Conservation (phyloP, 2,888 invertebrate genomes). For the Sicus ferrugineus region DNA sequence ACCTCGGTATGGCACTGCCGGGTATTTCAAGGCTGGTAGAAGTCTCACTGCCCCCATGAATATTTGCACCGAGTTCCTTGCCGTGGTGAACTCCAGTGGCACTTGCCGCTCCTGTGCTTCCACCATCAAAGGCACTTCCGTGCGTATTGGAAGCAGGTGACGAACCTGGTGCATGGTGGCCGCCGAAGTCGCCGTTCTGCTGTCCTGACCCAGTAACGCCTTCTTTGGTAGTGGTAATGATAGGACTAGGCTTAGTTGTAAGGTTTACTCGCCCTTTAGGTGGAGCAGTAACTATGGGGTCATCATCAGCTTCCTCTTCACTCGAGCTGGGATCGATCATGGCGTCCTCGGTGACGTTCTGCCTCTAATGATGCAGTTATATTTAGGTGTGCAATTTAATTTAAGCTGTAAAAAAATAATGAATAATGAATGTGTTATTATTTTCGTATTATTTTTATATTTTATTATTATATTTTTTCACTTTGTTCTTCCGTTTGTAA, state of each 20-base stretch:
- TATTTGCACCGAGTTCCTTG: slow-evolving; percentile 44
- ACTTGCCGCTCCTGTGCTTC: slow-evolving; percentile 47
- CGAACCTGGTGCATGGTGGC: slow-evolving; percentile 45
- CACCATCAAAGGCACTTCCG: slow-evolving; percentile 49
- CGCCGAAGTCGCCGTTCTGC: slow-evolving; percentile 64
- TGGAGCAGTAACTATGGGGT: slow-evolving; percentile 68
- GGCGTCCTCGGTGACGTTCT: too few relatives aligned
- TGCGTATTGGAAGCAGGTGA: slow-evolving; percentile 42
- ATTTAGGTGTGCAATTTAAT: too few relatives aligned
- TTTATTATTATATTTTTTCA: too few relatives aligned
- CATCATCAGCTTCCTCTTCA: slow-evolving; percentile 94
- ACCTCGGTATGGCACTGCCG: slow-evolving; percentile 59
- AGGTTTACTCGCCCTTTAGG: slow-evolving; percentile 53
- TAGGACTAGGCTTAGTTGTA: slow-evolving; percentile 44
- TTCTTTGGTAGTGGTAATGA: slow-evolving; percentile 47
- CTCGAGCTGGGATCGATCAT: slow-evolving; percentile 98
- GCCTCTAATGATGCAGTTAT: too few relatives aligned
- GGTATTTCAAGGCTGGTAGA: slow-evolving; percentile 60
- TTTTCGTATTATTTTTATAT: too few relatives aligned
- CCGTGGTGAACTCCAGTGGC: slow-evolving; percentile 18
- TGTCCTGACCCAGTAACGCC: slow-evolving; percentile 51
- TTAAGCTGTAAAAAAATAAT: too few relatives aligned
- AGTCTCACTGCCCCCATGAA: slow-evolving; percentile 49
- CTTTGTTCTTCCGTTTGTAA: too few relatives aligned
- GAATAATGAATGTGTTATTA: too few relatives aligned